Evolutionary conservation across 2,888 invertebrate genomes (phyloP), one percentile per base, ranked within the genome.

Genomic region (Bhutanitis thaidina): DNA sequence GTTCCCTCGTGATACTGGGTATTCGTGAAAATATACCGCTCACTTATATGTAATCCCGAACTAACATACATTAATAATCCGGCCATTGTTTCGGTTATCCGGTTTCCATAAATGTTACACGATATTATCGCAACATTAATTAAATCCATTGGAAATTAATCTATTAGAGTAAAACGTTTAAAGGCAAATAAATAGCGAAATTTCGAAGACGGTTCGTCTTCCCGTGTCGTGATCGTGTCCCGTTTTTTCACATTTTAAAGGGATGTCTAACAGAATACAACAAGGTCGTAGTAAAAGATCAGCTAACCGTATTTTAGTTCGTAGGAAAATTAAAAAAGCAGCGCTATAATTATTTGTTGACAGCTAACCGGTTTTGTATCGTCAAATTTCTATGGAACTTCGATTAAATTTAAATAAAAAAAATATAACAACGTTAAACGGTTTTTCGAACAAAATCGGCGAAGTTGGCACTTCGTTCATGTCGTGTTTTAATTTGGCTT

Each of bases 41-140:
- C 20, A 34, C 32, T 12, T 13, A 46, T 7, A 12, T 39, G 20
- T 30, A n/a, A 43, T 20, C 43, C 3, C 20, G 4, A 39, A 47
- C 16, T 14, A 34, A 35, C 36, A 29, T 43, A 10, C 43, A 44
- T 39, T 13, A 44, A 37, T 34, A 49, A 44, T 38, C 15, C 15
- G n/a, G 25, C 34, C 25, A 39, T 43, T 38, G 27, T 39, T 38
- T 32, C 38, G 43, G 25, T 44, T 44, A 49, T 32, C 27, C 39
- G 49, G 36, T 43, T 49, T 29, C 43, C 49, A 43, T 27, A 44
- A 44, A 44, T 49, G 38, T 49, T 43, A 49, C 49, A 38, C 49
- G 38, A 49, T 43, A 43, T 38, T 49, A 43, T 13, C 38, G 32
- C 34, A 20, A 38, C 34, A 43, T 43, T 49, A 49, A 43, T 49